These are phyloP conservation scores for Eretmochelys imbricata DNA, from an alignment of 2,113 vertebrate genomes.

Conservation along the genomic window DNA sequence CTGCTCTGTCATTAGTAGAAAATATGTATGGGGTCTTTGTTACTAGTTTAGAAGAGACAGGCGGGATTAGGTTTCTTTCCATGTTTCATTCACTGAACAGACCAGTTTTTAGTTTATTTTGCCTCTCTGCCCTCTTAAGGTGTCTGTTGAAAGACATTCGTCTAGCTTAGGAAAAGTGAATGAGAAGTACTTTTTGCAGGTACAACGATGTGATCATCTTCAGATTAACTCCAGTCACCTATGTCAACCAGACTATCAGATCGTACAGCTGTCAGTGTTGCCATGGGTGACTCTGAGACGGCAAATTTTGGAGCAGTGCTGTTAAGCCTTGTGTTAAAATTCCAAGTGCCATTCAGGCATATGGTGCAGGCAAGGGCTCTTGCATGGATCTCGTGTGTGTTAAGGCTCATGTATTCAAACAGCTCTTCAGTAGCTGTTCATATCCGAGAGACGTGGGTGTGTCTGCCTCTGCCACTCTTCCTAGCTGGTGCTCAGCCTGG, in stretches of 20 bases:
- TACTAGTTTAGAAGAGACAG: neutral
- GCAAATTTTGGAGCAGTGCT: neutral
- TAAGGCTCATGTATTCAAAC: neutral
- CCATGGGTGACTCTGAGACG: fast-evolving
- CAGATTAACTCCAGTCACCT: neutral
- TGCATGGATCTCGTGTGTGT: neutral
- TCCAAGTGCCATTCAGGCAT: neutral
- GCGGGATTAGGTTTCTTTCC: neutral
- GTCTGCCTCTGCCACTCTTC: neutral
- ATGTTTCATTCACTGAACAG: neutral
- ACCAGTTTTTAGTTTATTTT: neutral
- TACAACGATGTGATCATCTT: neutral
- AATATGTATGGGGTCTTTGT: neutral
- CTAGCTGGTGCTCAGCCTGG: neutral
- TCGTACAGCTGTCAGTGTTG: neutral
- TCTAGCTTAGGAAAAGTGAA: neutral
- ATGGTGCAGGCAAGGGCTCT: neutral
- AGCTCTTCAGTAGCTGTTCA: neutral
- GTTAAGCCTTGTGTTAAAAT: neutral
- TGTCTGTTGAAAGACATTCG: neutral
- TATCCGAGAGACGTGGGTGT: too few relatives aligned
- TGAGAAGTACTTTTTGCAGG: neutral
- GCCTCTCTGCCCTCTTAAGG: neutral
- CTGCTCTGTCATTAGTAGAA: neutral
- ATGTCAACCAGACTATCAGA: neutral